Evolutionary conservation across 2,113 vertebrate genomes (phyloP), one percentile per base, ranked within the genome.

Genomic region (Prietella phreatophila): DNA sequence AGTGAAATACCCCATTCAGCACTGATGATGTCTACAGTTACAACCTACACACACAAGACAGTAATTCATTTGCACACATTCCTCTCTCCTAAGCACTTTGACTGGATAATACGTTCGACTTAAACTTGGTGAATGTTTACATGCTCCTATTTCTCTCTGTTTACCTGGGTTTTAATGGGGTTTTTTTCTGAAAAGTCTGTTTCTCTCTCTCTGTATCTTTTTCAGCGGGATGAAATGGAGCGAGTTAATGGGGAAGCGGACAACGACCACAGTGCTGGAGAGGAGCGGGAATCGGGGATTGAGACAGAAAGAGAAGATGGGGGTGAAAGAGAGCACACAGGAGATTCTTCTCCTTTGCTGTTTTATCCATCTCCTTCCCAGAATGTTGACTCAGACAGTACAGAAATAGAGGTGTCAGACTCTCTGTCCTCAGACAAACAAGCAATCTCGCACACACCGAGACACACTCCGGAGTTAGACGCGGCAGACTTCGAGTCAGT

Each of bases 191-290:
- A 15, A 14, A 60, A n/a, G 7, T 67, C 71, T 76, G 36, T 83
- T 27, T 85, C 7, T 53, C 4, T 17, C 1, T 79, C 13, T 86
- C 47, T 67, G 36, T 60, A 2, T 89, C 53, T 39, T 88, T 86
- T 82, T 33, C 25, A 98, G 98, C 94, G 92, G 88, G 96, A 97
- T 65, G 94, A 95, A 93, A 96, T 96, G 92, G 90, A 96, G 88
- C 95, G 93, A 85, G 79, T 98, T 92, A 99, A 98, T 61, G 97
- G 97, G 88, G 93, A 93, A 30, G 4, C 86, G 1, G 89, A 87
- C 50, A 93, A 95, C 53, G 90, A 89, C 94, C 79, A 15, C 84
- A 73, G 83, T 88, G 13, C 90, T 91, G 3, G 5, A 30, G 92
- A 1, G 93, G 94, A 86, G 89, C 91, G 30, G 93, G 95, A 39